These are phyloP conservation scores for Horisme vitalbata DNA, from an alignment of 2,888 invertebrate genomes.

Conservation along the genomic window DNA sequence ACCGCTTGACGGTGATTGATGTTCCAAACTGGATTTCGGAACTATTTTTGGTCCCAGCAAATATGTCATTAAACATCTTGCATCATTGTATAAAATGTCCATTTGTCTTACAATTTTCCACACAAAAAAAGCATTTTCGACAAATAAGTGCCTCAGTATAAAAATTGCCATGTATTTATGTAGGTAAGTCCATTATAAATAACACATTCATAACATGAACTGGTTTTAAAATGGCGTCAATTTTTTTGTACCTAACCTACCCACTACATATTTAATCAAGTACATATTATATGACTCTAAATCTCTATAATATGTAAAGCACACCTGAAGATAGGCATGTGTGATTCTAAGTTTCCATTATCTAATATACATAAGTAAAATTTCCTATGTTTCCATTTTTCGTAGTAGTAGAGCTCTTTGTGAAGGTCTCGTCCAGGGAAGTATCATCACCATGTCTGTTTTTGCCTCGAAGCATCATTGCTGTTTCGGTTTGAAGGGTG, in stretches of 20 bases:
- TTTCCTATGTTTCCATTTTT: too few relatives aligned
- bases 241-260: slow-evolving; percentile 7
- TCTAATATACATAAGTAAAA: too few relatives aligned
- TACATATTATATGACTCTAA: too few relatives aligned
- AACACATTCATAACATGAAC: slow-evolving; percentile 50
- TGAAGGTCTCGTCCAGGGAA: too few relatives aligned
- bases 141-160: slow-evolving; percentile 39
- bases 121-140: slow-evolving; percentile 35
- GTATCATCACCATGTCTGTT: too few relatives aligned
- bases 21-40: neutral
- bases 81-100: slow-evolving; percentile 1
- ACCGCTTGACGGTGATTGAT: neutral
- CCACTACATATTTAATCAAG: too few relatives aligned
- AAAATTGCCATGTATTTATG: slow-evolving; percentile 50
- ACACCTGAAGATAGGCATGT: too few relatives aligned
- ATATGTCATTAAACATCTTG: neutral
- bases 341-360: too few relatives aligned
- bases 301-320: too few relatives aligned
- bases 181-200: slow-evolving; percentile 45
- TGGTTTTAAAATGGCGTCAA: slow-evolving; percentile 45
- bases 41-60: neutral
- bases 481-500: too few relatives aligned
- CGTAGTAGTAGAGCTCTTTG: too few relatives aligned
- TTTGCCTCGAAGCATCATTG: too few relatives aligned
- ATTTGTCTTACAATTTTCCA: slow-evolving; percentile 5